A percentile compares a stretch with the other conserved stretches of the same genome.
phyloP scores from a whole-genome alignment of 2,113 vertebrate species.

The Suricata suricatta region DNA sequence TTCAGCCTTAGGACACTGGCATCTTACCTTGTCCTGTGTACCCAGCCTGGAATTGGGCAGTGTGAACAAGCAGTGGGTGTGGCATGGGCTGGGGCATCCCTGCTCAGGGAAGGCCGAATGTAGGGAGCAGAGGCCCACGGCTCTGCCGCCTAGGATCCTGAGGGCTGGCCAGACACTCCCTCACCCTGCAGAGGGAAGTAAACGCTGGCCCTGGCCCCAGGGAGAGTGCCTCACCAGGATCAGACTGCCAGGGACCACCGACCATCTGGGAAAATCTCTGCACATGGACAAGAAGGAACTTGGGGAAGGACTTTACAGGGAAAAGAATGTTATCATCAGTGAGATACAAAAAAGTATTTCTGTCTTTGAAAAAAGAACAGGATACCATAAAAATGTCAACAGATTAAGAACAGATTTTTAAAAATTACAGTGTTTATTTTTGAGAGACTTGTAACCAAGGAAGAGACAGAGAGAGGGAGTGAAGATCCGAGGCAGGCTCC shows the following conservation, averaged over 20 bases:
- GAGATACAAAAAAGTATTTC: background rate
- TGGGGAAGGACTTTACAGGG: background rate
- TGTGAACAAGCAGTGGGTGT: background rate
- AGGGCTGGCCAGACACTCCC: rapidly evolving
- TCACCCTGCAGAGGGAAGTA: background rate
- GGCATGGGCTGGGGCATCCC: background rate
- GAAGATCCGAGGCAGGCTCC: too few species aligned
- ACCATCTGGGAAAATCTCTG: background rate
- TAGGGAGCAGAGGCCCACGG: rapidly evolving
- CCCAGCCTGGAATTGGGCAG: background rate
- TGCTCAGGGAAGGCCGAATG: background rate
- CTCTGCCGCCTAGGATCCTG: background rate
- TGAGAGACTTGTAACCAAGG: too few species aligned
- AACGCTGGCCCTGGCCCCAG: background rate
- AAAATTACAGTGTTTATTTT: too few species aligned
- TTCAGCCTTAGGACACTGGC: background rate
- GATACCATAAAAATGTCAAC: background rate
- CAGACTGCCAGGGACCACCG: rapidly evolving
- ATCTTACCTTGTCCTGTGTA: too few species aligned
- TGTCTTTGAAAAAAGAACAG: background rate
- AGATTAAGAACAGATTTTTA: background rate
- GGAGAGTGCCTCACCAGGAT: background rate
- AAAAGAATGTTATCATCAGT: background rate
- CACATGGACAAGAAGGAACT: background rate
- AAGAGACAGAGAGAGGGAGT: too few species aligned